Percentiles rank a stretch among this genome's conserved stretches.
Evolutionary conservation across 2,113 vertebrate genomes (phyloP).

Genomic region (Centropus bengalensis): DNA sequence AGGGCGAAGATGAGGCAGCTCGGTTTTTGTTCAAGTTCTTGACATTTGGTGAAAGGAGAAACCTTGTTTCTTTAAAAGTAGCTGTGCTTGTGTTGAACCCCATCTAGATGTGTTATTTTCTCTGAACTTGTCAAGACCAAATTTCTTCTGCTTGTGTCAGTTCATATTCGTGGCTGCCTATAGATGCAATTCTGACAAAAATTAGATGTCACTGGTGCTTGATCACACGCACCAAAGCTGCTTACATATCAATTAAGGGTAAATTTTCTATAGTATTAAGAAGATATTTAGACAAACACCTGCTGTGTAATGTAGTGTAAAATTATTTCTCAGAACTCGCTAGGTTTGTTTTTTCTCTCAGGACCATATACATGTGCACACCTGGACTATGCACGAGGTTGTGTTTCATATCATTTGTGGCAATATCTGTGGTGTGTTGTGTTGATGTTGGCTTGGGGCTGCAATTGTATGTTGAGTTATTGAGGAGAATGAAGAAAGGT

Average conservation of each 20-base stretch:
- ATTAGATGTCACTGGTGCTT: background rate
- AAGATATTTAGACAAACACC: background rate
- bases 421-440: background rate
- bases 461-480: background rate
- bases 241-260: background rate
- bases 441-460: background rate
- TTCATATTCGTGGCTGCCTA: background rate
- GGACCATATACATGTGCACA: background rate
- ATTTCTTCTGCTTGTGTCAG: background rate
- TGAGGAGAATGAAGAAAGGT: background rate
- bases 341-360: background rate
- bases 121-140: background rate
- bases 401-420: background rate
- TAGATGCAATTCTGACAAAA: background rate
- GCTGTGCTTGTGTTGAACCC: background rate
- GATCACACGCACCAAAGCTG: background rate
- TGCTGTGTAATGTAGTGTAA: background rate
- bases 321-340: background rate
- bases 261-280: background rate
- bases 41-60: background rate
- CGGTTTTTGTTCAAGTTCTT: background rate
- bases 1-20: background rate
- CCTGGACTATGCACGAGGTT: fast-evolving
- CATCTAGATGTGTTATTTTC: background rate
- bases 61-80: background rate